Percentiles rank a stretch among this genome's conserved stretches.
Conservation (phyloP, 2,888 invertebrate species). For the Anticlea derivata region DNA sequence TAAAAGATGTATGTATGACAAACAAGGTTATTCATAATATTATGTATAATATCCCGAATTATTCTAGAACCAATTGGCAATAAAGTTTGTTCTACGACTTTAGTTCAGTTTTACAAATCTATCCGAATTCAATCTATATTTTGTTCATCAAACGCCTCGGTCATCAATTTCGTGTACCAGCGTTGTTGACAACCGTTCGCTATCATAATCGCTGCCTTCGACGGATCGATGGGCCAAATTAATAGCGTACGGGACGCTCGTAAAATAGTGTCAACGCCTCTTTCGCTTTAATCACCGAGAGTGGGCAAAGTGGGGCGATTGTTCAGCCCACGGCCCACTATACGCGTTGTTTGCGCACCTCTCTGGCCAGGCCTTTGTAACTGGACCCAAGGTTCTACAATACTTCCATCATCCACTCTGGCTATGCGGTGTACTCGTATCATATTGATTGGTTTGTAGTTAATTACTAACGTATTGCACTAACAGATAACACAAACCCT, state of each 20-base stretch:
- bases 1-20: too few species aligned
- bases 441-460: constrained; percentile 22
- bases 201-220: constrained; percentile 15
- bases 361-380: constrained; percentile 77
- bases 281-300: constrained; percentile 81
- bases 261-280: constrained; percentile 80
- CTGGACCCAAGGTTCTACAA: constrained; percentile 54
- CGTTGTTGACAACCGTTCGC: constrained; percentile 11
- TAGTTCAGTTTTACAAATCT: not conserved
- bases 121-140: constrained; percentile 3
- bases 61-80: too few species aligned
- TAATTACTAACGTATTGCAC: constrained; percentile 11
- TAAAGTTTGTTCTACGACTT: too few species aligned
- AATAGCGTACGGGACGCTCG: constrained; percentile 64
- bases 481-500: not conserved
- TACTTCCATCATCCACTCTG: constrained; percentile 68
- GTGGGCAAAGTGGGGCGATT: constrained; percentile 78
- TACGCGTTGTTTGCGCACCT: constrained; percentile 74
- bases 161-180: constrained; percentile 8
- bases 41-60: too few species aligned
- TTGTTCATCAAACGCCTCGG: not conserved
- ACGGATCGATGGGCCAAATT: constrained; percentile 59
- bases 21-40: too few species aligned
- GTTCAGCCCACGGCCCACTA: constrained; percentile 74
- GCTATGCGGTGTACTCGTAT: constrained; percentile 12